Evolutionary conservation across 2,888 invertebrate species (phyloP).

Genomic region (Oligia fasciuncula): DNA sequence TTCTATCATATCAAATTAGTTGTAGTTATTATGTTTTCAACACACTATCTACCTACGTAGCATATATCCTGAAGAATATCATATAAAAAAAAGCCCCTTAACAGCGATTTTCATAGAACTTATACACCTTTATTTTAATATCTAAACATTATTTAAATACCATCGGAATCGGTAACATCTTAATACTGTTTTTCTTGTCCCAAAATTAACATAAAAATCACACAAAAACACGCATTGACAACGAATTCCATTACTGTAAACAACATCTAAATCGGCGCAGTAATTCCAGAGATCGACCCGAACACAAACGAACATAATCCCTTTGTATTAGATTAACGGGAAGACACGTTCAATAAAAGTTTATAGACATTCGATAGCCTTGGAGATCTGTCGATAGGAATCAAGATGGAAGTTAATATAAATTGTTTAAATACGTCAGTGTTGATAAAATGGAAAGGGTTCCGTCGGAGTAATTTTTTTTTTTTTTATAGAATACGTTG

Average conservation of each 20-base stretch:
- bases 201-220: constrained; percentile 5
- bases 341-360: constrained; percentile 43
- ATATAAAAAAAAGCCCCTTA: too few relatives aligned
- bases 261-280: constrained; percentile 45
- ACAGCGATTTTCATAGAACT: too few relatives aligned
- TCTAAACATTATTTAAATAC: too few relatives aligned
- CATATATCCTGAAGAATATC: too few relatives aligned
- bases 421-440: constrained; percentile 32
- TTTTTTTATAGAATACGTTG: too few relatives aligned
- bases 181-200: neutral
- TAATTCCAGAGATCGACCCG: constrained; percentile 34
- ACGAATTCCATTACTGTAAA: constrained; percentile 29
- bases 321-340: constrained; percentile 46
- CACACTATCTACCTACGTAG: too few relatives aligned
- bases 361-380: constrained; percentile 56
- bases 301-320: constrained; percentile 39
- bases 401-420: constrained; percentile 39
- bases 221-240: neutral
- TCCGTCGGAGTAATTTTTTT: constrained; percentile 10
- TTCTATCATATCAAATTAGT: too few relatives aligned
- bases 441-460: constrained; percentile 6
- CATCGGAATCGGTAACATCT: neutral
- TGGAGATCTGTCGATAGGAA: constrained; percentile 43
- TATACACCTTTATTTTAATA: too few relatives aligned
- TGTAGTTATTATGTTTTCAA: too few relatives aligned